Conservation (phyloP, 2,113 vertebrate species). For the Mirounga angustirostris region DNA sequence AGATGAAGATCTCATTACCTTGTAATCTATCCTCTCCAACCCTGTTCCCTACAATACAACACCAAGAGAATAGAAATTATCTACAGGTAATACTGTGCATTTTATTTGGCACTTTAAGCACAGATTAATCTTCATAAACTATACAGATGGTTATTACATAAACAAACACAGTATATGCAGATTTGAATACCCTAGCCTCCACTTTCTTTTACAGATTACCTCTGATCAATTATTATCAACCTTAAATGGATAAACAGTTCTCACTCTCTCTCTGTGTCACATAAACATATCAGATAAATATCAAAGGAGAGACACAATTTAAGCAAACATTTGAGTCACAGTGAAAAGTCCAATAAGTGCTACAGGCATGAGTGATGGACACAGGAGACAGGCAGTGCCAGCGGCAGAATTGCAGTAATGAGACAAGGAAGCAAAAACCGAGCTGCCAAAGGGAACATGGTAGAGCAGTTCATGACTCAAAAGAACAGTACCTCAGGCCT, state of each 20-base stretch:
- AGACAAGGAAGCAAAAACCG: neutral
- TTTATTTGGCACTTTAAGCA: neutral
- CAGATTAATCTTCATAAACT: conserved; percentile 1
- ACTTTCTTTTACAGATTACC: conserved; percentile 13
- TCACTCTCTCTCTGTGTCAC: neutral
- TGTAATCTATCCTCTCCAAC: neutral
- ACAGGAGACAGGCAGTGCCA: neutral
- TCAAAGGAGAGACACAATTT: conserved; percentile 30
- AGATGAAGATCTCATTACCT: neutral
- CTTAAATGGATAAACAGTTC: neutral
- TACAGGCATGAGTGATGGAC: neutral
- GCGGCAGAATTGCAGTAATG: neutral
- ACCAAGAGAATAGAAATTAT: neutral
- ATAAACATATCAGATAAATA: conserved; percentile 41
- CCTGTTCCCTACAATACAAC: neutral
- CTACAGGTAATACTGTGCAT: neutral
- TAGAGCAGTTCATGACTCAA: neutral
- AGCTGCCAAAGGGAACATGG: neutral
- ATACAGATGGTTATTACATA: neutral
- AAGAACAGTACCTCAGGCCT: neutral
- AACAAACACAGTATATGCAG: neutral
- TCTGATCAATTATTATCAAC: conserved; percentile 6
- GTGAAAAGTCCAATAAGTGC: neutral
- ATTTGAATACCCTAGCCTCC: neutral
- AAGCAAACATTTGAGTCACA: neutral